Base-by-base conservation (phyloP, 2,888 invertebrate species). In the Mythimna pallens region DNA sequence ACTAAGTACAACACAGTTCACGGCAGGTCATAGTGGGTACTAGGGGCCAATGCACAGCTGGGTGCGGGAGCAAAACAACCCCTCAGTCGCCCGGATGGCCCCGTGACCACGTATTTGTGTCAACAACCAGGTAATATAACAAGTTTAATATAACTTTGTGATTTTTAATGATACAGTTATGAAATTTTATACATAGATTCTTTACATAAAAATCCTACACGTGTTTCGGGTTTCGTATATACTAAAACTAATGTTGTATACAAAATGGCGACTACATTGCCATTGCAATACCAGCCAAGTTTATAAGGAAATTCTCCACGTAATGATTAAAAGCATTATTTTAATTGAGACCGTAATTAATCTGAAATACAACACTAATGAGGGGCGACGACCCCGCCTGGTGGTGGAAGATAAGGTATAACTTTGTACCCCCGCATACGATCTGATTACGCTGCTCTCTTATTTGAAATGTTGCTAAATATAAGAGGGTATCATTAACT, bases 261-360 rank as follows among this genome's bases (percentile, higher is more conserved):
- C 70, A 74, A 69, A 75, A 76, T 73, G 69, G 75, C 59, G 55
- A 68, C 71, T 69, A 76, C 65, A 72, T 81, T 74, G 73, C 80
- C 73, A 73, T 69, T 76, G 75, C 80, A 76, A 72, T 73, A 65
- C 65, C 59, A 62, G 76, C 69, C 36, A 76, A 76, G 74, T 82
- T 78, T 75, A 83, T 80, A 78, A 87, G 84, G 83, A 87, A 83
- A 87, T 76, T 79, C 74, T 83, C 70, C 36, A 36, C 68, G 55
- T 76, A 80, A 86, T 86, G 72, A 87, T 85, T 80, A 87, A 78
- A 82, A 82, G 81, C 75, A 86, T 86, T 82, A 85, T 86, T 87
- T 86, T 86, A 86, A 87, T 86, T 86, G 81, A 82, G 75, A 84
- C 73, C 79, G 80, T 86, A 84, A 87, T 86, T 84, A 82, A 87